Conservation (phyloP, 2,888 invertebrate species). For the Drosophila fulvimacula region DNA sequence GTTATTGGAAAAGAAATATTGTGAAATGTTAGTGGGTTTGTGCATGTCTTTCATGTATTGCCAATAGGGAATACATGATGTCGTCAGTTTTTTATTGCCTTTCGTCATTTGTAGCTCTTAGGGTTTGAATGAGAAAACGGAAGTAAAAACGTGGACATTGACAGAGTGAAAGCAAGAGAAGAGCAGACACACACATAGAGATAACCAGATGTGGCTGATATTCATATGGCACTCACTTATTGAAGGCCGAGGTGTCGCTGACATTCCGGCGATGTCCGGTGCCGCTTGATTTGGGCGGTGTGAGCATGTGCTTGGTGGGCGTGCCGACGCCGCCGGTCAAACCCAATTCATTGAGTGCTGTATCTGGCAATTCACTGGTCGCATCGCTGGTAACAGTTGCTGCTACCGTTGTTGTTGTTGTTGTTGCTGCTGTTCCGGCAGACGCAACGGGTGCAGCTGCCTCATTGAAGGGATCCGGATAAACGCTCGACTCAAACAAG, state of each 20-base stretch:
- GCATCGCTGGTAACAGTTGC: conserved; percentile 47
- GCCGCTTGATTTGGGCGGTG: conserved; percentile 76
- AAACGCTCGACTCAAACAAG: conserved; percentile 88
- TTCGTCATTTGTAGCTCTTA: conserved; percentile 55
- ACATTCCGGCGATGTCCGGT: conserved; percentile 91
- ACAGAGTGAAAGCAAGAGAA: conserved; percentile 55
- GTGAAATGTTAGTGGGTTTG: not conserved
- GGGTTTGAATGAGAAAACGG: conserved; percentile 19
- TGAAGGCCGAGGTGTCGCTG: conserved; percentile 93
- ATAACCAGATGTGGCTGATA: conserved; percentile 27
- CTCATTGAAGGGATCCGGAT: conserved; percentile 90
- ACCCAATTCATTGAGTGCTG: conserved; percentile 33
- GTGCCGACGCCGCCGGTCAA: conserved; percentile 52
- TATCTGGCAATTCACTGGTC: conserved; percentile 31
- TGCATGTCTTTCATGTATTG: not conserved
- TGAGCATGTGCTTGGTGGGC: conserved; percentile 82
- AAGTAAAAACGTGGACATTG: conserved; percentile 35
- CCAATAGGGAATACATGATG: not conserved
- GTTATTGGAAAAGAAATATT: not conserved
- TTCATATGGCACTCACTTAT: conserved; percentile 87
- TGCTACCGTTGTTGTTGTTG: conserved; percentile 23
- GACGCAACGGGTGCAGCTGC: conserved; percentile 31
- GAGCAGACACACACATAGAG: conserved; percentile 60
- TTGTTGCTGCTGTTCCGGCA: conserved; percentile 26
- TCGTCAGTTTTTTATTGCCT: conserved; percentile 47